Percentiles rank a stretch among this genome's conserved stretches.
Conservation (phyloP, 2,113 vertebrate genomes). For the Myocastor coypus region DNA sequence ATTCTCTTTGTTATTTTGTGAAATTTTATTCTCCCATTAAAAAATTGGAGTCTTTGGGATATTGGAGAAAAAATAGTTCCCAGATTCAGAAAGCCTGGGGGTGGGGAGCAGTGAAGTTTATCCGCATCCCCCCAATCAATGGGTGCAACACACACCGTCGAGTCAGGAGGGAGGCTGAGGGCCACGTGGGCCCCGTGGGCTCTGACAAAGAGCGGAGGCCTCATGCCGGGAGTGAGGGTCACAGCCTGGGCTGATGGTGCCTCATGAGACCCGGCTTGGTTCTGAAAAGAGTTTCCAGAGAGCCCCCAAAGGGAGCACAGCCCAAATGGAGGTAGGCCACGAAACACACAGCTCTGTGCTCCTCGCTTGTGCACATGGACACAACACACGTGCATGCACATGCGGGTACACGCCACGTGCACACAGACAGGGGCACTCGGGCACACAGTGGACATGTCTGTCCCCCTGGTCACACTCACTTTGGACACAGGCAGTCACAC, state of each 20-base stretch:
- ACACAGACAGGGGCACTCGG: not conserved
- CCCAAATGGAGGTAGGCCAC: not conserved
- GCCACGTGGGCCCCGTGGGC: accelerated
- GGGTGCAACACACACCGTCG: accelerated
- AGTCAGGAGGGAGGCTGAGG: no score
- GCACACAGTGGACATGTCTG: not conserved
- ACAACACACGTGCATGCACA: no score
- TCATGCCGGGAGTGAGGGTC: accelerated
- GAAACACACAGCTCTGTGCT: accelerated
- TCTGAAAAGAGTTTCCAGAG: not conserved
- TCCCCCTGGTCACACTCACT: not conserved
- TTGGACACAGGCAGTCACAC: not conserved
- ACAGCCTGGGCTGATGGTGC: accelerated
- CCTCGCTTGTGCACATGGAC: accelerated
- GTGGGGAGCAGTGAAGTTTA: not conserved
- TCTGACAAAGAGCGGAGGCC: accelerated
- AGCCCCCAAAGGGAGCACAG: accelerated
- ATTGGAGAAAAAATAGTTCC: not conserved
- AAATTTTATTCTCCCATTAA: not conserved
- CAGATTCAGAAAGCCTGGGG: no score
- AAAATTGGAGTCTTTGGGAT: not conserved
- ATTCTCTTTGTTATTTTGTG: not conserved
- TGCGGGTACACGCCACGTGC: no score
- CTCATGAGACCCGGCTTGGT: accelerated
- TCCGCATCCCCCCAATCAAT: accelerated